Conservation (phyloP, 2,113 vertebrate species). For the Nestor notabilis region DNA sequence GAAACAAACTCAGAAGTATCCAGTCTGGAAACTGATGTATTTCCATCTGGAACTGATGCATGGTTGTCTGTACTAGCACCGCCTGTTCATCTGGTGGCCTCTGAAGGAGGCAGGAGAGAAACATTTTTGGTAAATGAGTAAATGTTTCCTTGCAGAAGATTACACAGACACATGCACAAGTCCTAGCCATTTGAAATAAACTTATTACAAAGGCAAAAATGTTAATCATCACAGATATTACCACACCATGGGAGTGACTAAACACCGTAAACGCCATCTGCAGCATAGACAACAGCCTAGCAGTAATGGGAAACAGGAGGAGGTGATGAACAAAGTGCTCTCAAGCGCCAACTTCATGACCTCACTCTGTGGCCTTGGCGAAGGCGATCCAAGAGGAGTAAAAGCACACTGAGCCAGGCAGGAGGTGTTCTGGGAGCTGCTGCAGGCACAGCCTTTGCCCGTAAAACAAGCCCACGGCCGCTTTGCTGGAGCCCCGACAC, state of each 20-base stretch:
- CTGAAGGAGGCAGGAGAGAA: not conserved
- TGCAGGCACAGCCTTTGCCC: not conserved
- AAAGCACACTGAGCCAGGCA: not conserved
- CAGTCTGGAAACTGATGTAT: not conserved
- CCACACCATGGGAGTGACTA: not conserved
- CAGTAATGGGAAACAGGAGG: not conserved
- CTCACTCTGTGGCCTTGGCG: not conserved
- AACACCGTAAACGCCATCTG: not conserved
- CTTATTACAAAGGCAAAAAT: slow-evolving; percentile 1
- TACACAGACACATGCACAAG: not conserved
- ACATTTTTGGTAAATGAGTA: not conserved
- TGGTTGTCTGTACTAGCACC: not conserved
- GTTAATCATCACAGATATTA: not conserved
- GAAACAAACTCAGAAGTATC: not conserved
- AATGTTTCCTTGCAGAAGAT: not conserved
- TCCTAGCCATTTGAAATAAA: not conserved
- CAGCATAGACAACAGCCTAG: not conserved
- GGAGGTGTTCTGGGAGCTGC: fast-evolving
- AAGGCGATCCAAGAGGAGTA: not conserved
- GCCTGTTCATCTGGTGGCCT: not conserved
- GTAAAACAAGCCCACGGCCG: not conserved
- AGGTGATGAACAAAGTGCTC: not conserved
- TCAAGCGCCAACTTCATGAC: not conserved
- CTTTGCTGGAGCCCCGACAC: fast-evolving
- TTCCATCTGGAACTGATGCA: not conserved